Conservation (phyloP, 2,113 vertebrate genomes). For the Dromiciops gliroides region DNA sequence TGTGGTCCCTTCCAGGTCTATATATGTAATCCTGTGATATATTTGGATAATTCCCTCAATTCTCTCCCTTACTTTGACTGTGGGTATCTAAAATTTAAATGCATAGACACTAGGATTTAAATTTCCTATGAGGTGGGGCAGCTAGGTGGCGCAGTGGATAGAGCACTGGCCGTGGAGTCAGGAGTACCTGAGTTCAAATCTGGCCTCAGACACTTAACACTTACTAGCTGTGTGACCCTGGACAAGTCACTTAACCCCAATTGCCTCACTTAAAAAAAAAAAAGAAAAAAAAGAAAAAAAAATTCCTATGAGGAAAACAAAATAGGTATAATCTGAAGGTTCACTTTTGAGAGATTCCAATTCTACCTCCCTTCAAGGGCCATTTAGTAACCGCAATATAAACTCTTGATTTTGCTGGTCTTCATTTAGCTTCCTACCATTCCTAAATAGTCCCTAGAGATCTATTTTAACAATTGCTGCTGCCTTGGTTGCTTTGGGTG, state of each 20-base stretch:
- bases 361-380: conserved; percentile 1
- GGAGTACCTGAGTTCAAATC: too few relatives aligned
- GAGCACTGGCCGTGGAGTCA: too few relatives aligned
- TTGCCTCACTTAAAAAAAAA: too few relatives aligned
- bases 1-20: not conserved
- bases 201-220: too few relatives aligned
- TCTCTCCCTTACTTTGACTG: not conserved
- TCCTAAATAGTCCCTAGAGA: not conserved
- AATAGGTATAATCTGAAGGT: not conserved
- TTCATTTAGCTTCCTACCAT: not conserved
- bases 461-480: not conserved
- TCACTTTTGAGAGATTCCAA: not conserved
- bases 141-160: too few relatives aligned
- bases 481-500: not conserved
- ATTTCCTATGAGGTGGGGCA: not conserved
- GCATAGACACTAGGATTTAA: not conserved
- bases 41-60: not conserved
- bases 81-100: not conserved
- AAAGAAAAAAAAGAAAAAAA: too few relatives aligned
- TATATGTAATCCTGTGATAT: not conserved
- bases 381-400: not conserved
- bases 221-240: too few relatives aligned
- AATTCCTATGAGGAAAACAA: not conserved
- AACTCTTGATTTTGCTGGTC: not conserved
- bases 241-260: too few relatives aligned